Percentiles rank a stretch among this genome's conserved stretches.
phyloP scores from a whole-genome alignment of 2,797 vertebrate genomes.

The Taenioides sp. region DNA sequence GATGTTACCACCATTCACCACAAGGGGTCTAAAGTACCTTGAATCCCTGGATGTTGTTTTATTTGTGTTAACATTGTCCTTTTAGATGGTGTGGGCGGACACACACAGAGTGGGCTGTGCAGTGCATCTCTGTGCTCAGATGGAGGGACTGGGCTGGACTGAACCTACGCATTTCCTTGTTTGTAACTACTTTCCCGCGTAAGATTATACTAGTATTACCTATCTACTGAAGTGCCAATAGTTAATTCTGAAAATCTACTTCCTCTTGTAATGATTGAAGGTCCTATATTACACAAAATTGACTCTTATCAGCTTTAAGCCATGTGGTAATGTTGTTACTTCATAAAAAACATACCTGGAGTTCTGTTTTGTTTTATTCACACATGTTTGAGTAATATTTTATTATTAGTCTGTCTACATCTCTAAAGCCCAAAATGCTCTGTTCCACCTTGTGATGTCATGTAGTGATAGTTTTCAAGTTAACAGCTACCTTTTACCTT shows the following conservation, averaged over 20 bases:
- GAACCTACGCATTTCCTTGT: constrained; percentile 56
- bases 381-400: too few species aligned
- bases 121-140: constrained; percentile 57
- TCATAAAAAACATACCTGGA: neutral
- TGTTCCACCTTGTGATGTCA: too few species aligned
- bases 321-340: too few species aligned
- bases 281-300: too few species aligned
- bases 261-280: neutral
- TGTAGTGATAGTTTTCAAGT: too few species aligned
- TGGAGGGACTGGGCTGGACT: constrained; percentile 51
- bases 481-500: too few species aligned
- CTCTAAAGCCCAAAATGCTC: too few species aligned
- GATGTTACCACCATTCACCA: neutral
- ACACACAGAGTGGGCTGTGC: constrained; percentile 72
- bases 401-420: too few species aligned
- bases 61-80: constrained; percentile 15
- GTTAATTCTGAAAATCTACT: neutral
- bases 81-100: constrained; percentile 77
- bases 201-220: constrained; percentile 36
- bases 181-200: constrained; percentile 78
- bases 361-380: neutral
- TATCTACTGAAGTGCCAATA: neutral
- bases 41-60: neutral
- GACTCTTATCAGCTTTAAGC: too few species aligned
- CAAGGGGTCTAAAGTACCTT: neutral